Conservation (phyloP, 2,888 invertebrate species). For the Auanema freiburgensis region DNA sequence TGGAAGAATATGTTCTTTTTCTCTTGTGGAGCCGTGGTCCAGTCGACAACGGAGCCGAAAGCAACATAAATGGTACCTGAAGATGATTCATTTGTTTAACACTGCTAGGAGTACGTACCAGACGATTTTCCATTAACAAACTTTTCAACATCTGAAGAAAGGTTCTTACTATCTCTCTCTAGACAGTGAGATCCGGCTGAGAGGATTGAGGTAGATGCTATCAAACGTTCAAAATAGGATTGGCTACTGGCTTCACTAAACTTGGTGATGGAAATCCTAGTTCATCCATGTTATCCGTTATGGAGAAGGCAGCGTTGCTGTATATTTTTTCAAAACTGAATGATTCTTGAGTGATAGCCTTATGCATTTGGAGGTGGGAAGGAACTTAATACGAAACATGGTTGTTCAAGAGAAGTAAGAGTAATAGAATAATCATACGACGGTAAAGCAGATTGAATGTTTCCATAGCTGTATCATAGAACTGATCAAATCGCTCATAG, state of each 20-base stretch:
- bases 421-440: neutral
- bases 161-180: no score
- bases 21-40: neutral
- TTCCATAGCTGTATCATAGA: neutral
- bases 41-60: neutral
- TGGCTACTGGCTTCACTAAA: neutral
- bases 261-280: neutral
- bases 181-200: no score
- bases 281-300: slow-evolving; percentile 3
- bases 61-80: slow-evolving; percentile 1
- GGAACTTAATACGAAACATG: neutral
- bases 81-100: no score
- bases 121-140: neutral
- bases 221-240: no score
- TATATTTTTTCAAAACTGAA: neutral
- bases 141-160: no score
- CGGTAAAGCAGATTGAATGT: neutral
- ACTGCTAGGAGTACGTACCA: no score
- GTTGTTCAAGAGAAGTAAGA: slow-evolving; percentile 1
- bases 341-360: neutral
- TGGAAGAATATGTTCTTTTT: neutral
- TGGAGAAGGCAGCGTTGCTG: neutral
- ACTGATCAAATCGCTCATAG: neutral
- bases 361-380: neutral
- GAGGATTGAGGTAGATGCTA: no score